Base-by-base conservation (phyloP, 2,888 invertebrate genomes). In the Perithous albicinctus region DNA sequence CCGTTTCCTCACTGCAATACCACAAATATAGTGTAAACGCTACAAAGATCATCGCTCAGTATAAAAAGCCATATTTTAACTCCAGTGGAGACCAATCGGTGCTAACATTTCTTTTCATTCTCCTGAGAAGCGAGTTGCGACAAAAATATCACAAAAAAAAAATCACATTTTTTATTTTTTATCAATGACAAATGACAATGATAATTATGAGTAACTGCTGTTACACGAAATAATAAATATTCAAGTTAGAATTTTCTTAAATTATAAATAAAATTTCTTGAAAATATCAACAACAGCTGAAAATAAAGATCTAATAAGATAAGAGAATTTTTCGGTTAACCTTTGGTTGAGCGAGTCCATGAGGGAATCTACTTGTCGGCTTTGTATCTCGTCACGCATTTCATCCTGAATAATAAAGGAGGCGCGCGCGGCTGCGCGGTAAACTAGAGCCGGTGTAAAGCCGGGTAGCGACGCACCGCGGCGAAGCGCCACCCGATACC, bases 1-100 rank as follows among this genome's bases (percentile, higher is more conserved):
- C 26, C 15, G 29, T 32, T 66, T 48, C n/a, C 63, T 64, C 43
- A 64, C 41, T 64, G 41, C 43, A 41, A 43, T 64, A 64, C 43
- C 63, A 26, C 26, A 35, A 61, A 61, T 38, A n/a, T n/a, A n/a
- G n/a, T n/a, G n/a, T 64, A 41, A 43, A 7, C 29, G 29, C 56
- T 32, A 56, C 29, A 15, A 56, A 56, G 56, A 56, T 7, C n/a
- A 56, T 1, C 7, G 1, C n/a, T n/a, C n/a, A n/a, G n/a, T n/a
- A n/a, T n/a, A n/a, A n/a, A n/a, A n/a, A n/a, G n/a, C n/a, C n/a
- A 32, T 12, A 29, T 32, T n/a, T 10, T 15, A 61, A 61, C 38
- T 20, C 38, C 35, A 35, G 38, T 20, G 61, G 56, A 15, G 12
- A 56, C 29, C 51, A 29, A 56, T 56, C 26, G 4, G 26, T 32